Percentiles rank a stretch among this genome's conserved stretches.
phyloP scores from a whole-genome alignment of 2,113 vertebrate genomes.

The Sander vitreus region DNA sequence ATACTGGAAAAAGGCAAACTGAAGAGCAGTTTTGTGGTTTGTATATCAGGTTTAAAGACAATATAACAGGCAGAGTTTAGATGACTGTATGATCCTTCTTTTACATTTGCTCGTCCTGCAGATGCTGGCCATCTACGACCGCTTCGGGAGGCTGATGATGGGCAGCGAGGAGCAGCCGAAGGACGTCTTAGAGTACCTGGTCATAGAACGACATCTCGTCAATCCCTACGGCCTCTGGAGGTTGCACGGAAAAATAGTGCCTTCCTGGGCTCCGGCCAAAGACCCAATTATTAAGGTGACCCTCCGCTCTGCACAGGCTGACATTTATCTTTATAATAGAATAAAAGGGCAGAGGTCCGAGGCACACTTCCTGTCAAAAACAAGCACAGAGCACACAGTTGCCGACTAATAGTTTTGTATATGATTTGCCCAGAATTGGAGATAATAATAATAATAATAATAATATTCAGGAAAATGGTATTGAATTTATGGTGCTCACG shows the following conservation, averaged over 20 bases:
- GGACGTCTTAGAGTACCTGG: slow-evolving; percentile 94
- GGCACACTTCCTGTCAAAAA: background rate
- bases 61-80: background rate
- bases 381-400: too few species aligned
- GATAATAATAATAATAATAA: too few species aligned
- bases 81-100: background rate
- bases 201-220: slow-evolving; percentile 91
- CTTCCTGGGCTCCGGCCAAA: slow-evolving; percentile 88
- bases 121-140: slow-evolving; percentile 94
- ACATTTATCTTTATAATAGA: background rate
- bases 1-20: background rate
- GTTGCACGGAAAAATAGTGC: slow-evolving; percentile 85
- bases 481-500: too few species aligned
- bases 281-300: slow-evolving; percentile 92
- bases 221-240: slow-evolving; percentile 86
- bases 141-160: slow-evolving; percentile 93
- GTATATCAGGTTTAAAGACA: background rate
- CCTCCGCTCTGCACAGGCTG: background rate
- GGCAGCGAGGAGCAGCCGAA: slow-evolving; percentile 90
- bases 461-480: too few species aligned
- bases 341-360: slow-evolving; percentile 21
- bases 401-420: too few species aligned
- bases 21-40: background rate
- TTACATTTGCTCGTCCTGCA: slow-evolving; percentile 41
- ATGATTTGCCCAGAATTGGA: too few species aligned